These are phyloP conservation scores for Antennarius striatus DNA, from an alignment of 2,113 vertebrate genomes.

Conservation along the genomic window DNA sequence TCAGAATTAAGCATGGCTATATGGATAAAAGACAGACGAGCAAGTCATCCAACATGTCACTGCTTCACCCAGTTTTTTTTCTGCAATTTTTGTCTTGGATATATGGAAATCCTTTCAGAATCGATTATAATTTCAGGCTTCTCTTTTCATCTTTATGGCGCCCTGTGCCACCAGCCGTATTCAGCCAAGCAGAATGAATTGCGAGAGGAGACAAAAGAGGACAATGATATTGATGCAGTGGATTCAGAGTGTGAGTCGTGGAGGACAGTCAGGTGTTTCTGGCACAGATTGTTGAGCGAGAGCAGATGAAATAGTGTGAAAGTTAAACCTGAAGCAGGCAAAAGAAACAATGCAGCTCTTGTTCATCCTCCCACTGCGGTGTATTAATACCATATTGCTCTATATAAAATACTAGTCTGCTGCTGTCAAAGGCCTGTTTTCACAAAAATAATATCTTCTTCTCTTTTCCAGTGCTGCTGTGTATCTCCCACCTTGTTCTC, in stretches of 20 bases:
- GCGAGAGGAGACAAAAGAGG: slow-evolving; percentile 6
- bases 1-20: too few species aligned
- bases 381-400: slow-evolving; percentile 3
- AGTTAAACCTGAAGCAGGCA: slow-evolving; percentile 11
- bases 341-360: not conserved
- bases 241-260: slow-evolving; percentile 14
- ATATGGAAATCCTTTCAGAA: too few species aligned
- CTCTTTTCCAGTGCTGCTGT: not conserved
- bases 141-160: not conserved
- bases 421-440: slow-evolving; percentile 1
- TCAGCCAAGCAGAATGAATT: slow-evolving; percentile 37
- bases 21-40: too few species aligned
- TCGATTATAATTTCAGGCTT: too few species aligned
- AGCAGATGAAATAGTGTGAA: slow-evolving; percentile 12
- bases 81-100: too few species aligned
- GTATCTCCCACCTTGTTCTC: not conserved
- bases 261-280: slow-evolving; percentile 16
- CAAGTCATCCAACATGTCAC: too few species aligned
- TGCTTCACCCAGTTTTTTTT: too few species aligned
- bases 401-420: too few species aligned
- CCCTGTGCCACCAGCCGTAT: not conserved
- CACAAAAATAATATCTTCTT: slow-evolving; percentile 13
- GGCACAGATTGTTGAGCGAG: slow-evolving; percentile 6
- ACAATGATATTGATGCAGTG: slow-evolving; percentile 11
- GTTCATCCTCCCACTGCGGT: slow-evolving; percentile 19